These are phyloP conservation scores for Cyrtorhinus lividipennis DNA, from an alignment of 1,140 invertebrate species.

Conservation along the genomic window DNA sequence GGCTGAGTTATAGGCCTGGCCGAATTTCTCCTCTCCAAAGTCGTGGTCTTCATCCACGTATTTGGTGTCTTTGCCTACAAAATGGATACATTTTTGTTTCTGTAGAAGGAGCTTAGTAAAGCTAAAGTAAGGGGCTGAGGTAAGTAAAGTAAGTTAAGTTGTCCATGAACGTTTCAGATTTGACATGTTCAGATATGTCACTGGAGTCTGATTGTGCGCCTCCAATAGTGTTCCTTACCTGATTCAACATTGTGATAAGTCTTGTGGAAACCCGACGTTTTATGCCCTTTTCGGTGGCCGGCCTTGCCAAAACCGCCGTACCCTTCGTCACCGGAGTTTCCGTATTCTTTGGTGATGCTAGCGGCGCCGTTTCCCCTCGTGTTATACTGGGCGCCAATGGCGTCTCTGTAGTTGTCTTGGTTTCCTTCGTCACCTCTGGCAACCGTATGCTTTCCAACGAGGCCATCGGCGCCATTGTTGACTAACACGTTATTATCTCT, in stretches of 20 bases:
- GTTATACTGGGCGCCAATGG: not conserved
- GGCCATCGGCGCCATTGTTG: slow-evolving; percentile 1
- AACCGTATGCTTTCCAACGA: not conserved
- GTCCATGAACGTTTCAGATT: too few species aligned
- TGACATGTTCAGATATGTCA: too few species aligned
- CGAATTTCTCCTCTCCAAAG: slow-evolving; percentile 31
- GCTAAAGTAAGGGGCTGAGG: too few species aligned
- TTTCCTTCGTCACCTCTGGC: not conserved
- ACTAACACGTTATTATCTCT: not conserved
- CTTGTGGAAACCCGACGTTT: slow-evolving; percentile 53
- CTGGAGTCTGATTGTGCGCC: too few species aligned
- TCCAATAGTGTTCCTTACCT: slow-evolving; percentile 19
- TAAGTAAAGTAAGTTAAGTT: too few species aligned
- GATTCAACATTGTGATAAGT: slow-evolving; percentile 56
- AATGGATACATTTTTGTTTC: too few species aligned
- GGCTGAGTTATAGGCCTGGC: slow-evolving; percentile 2
- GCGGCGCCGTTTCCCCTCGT: not conserved
- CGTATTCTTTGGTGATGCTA: not conserved
- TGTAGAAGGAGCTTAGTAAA: too few species aligned
- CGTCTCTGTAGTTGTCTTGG: not conserved
- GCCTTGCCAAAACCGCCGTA: slow-evolving; percentile 4
- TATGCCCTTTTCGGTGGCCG: slow-evolving; percentile 47
- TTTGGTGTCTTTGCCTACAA: slow-evolving; percentile 47
- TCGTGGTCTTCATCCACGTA: slow-evolving; percentile 54
- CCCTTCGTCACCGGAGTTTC: not conserved